These are phyloP conservation scores for Carassius auratus DNA, from an alignment of 2,113 vertebrate species.

Conservation along the genomic window DNA sequence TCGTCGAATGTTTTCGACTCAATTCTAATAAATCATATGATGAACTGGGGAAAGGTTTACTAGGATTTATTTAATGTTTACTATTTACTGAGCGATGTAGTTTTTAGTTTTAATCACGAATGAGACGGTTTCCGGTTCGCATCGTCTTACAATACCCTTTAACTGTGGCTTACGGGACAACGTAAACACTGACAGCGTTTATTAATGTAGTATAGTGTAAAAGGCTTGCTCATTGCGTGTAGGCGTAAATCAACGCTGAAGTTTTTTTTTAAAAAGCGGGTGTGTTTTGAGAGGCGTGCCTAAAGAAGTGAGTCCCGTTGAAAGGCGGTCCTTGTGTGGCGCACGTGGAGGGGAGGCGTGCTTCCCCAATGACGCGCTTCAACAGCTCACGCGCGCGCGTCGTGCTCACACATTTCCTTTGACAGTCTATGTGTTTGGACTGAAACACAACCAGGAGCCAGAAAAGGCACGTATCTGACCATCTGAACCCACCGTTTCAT, in stretches of 20 bases:
- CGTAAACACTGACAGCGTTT: background rate
- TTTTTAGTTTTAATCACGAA: no score
- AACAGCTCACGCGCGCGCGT: conserved; percentile 44
- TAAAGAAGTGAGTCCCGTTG: conserved; percentile 66
- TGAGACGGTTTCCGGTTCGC: no score
- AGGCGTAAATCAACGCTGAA: background rate
- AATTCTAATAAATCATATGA: background rate
- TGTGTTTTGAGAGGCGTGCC: conserved; percentile 49
- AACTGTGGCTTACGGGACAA: background rate
- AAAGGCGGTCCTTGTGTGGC: conserved; percentile 71
- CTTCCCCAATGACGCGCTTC: conserved; percentile 59
- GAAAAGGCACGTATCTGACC: background rate
- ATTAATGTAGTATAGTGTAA: background rate
- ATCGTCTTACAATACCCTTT: no score
- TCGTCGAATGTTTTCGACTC: background rate
- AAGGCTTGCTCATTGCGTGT: background rate
- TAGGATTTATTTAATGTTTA: no score
- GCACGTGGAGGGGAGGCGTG: conserved; percentile 84
- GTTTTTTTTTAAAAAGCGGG: background rate
- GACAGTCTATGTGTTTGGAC: background rate
- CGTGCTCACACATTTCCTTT: conserved; percentile 26
- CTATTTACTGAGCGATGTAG: no score
- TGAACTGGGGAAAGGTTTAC: no score
- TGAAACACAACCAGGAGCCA: background rate
- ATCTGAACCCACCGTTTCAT: background rate